These are phyloP conservation scores for Scaptomyza flava DNA, from an alignment of 2,888 invertebrate species.

Conservation along the genomic window DNA sequence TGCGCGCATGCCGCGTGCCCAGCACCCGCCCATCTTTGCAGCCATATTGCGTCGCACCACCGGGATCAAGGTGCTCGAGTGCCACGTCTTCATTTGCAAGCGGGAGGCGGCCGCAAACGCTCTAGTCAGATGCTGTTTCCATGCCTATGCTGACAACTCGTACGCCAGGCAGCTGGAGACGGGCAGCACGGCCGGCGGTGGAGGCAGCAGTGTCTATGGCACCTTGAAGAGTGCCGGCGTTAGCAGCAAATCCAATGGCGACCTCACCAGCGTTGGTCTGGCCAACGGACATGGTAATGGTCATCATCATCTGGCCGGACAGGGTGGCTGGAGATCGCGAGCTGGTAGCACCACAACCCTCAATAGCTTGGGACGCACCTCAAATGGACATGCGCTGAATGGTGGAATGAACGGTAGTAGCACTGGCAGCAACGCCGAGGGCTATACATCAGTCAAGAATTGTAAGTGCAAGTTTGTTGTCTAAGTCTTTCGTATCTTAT, in stretches of 20 bases:
- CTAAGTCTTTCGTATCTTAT: constrained; percentile 59
- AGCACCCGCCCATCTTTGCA: constrained; percentile 98
- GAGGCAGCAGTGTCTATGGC: constrained; percentile 86
- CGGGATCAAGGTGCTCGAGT: constrained; percentile 98
- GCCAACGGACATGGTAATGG: constrained; percentile 79
- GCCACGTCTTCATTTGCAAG: constrained; percentile 99
- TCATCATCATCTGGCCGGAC: constrained; percentile 71
- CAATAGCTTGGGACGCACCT: constrained; percentile 86
- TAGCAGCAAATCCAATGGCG: constrained; percentile 84
- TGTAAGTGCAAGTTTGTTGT: constrained; percentile 81
- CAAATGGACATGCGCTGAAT: constrained; percentile 79
- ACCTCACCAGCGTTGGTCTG: constrained; percentile 74
- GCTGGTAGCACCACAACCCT: constrained; percentile 87
- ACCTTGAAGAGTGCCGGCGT: constrained; percentile 84
- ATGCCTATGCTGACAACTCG: constrained; percentile 98
- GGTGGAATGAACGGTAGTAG: constrained; percentile 78
- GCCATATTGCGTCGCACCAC: constrained; percentile 97
- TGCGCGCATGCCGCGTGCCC: constrained; percentile 95
- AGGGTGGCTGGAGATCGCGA: constrained; percentile 86
- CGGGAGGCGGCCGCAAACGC: constrained; percentile 98
- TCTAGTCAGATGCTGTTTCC: constrained; percentile 98
- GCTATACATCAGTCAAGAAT: constrained; percentile 84
- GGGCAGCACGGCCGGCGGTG: constrained; percentile 85
- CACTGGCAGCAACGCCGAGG: constrained; percentile 83
- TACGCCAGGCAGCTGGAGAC: constrained; percentile 93